Base-by-base conservation (phyloP, 2,113 vertebrate species). In the Mohoua ochrocephala region DNA sequence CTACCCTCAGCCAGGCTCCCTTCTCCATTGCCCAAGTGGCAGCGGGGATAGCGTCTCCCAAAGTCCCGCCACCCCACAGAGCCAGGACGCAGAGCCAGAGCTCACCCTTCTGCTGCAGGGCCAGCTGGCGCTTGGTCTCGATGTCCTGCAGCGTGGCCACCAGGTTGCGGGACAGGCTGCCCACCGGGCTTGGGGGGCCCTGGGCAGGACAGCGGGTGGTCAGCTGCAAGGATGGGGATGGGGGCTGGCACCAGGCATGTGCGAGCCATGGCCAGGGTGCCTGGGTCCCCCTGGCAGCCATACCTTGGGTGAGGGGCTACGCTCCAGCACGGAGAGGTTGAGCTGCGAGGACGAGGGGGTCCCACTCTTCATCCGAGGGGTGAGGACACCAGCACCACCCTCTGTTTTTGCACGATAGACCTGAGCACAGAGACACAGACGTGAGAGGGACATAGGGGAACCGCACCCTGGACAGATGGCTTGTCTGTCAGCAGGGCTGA, bases 91-190 rank as follows among this genome's bases (percentile, higher is more conserved):
- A 7, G 69, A 60, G 35, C 8, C 3, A 59, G 74, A n/a, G 31
- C 96, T 97, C 96, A 99, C 99, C 99, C 98, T 99, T 99, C 97
- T 97, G 98, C 93, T 99, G 98, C 88, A 98, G 92, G 87, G 98
- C 97, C 96, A 98, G 98, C 97, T 98, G 98, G 84, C 98, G 98
- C 96, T 99, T 99, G 95, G 96, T 98, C 93, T 99, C 99, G 16
- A 98, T 98, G 97, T 99, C 99, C 75, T 98, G 98, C 61, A 98
- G 98, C 0, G 98, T 99, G 88, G 99, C 98, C 4, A 98, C 98
- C 97, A 99, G 98, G 87, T 98, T 99, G 73, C 98, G 98, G 56
- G 99, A 99, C 63, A 99, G 98, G 93, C 99, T 99, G 92, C 98
- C 98, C 0, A 98, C 98, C 11, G 98, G 98, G 69, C 98, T 98